Conservation (phyloP, 2,888 invertebrate genomes). For the Tanytarsus gracilentus region DNA sequence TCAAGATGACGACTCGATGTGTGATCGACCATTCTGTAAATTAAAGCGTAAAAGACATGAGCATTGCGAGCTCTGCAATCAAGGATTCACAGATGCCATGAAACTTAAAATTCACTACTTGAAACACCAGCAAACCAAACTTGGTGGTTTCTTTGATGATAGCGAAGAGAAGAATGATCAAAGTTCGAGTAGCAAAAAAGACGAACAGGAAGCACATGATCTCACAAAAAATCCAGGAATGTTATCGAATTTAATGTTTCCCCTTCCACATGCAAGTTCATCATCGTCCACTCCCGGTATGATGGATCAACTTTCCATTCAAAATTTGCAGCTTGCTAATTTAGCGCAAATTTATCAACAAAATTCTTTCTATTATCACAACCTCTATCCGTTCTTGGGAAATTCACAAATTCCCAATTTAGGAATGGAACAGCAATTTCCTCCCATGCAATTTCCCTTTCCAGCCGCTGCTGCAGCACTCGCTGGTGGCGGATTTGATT, state of each 20-base stretch:
- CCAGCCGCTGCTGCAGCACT: constrained; percentile 10
- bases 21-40: constrained; percentile 71
- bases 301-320: constrained; percentile 33
- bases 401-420: constrained; percentile 12
- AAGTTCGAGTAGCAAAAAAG: background rate
- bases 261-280: background rate
- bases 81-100: constrained; percentile 38
- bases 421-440: background rate
- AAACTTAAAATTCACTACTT: constrained; percentile 33
- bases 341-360: constrained; percentile 33
- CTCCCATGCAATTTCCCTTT: constrained; percentile 2
- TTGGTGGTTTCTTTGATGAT: constrained; percentile 27
- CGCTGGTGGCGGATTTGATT: constrained; percentile 18
- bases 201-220: constrained; percentile 30
- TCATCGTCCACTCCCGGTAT: constrained; percentile 29
- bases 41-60: constrained; percentile 67
- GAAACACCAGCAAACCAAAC: constrained; percentile 32
- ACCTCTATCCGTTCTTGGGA: constrained; percentile 32
- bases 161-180: constrained; percentile 1
- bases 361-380: constrained; percentile 33
- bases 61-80: constrained; percentile 72
- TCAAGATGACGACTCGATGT: constrained; percentile 40
- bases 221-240: constrained; percentile 22
- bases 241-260: background rate
- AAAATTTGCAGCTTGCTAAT: constrained; percentile 34